Evolutionary conservation across 2,888 invertebrate species (phyloP), one percentile per base, ranked within the genome.

Genomic region (Halictus ligatus): DNA sequence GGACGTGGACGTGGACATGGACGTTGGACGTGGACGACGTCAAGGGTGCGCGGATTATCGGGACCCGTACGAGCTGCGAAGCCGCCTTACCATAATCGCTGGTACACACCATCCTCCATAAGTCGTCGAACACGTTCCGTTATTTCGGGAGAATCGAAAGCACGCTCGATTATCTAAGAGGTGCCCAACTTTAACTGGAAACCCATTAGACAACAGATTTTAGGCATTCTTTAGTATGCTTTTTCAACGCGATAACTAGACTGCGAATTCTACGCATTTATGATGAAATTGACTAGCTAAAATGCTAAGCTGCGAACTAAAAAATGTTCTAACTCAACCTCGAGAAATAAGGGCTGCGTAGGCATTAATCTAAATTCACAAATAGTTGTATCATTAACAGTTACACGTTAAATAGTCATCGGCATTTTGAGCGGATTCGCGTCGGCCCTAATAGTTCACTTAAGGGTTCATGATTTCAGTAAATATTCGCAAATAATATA

Each of bases 11-110:
- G 69, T 77, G 84, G 72, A 60, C 60, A 64, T 77, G 84, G 72
- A 77, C 81, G 79, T 54, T 54, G 54, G 69, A 69, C 69, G 71
- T 78, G 85, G 73, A 77, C 83, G 79, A 73, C 82, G 84, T 85
- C 81, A 81, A 79, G 86, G 86, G 79, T 85, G 85, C 58, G 75
- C 73, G 78, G 80, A 82, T 89, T 81, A 87, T 83, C 84, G 87
- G 78, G 77, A 54, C 50, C 73, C 21, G 54, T 72, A 78, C 78
- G 76, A 60, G 43, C 75, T 58, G 21, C n/a, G 69, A 78, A 48
- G 54, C 25, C n/a, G 69, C 71, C 79, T 83, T 86, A 84, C 77
- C 85, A 73, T 87, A 75, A 81, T 75, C 35, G 29, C 18, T 46
- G 67, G 40, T 29, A 25, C 25, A 25, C 54, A 40, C 18, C 21